Conservation (phyloP, 2,888 invertebrate genomes). For the Deilephila elpenor region DNA sequence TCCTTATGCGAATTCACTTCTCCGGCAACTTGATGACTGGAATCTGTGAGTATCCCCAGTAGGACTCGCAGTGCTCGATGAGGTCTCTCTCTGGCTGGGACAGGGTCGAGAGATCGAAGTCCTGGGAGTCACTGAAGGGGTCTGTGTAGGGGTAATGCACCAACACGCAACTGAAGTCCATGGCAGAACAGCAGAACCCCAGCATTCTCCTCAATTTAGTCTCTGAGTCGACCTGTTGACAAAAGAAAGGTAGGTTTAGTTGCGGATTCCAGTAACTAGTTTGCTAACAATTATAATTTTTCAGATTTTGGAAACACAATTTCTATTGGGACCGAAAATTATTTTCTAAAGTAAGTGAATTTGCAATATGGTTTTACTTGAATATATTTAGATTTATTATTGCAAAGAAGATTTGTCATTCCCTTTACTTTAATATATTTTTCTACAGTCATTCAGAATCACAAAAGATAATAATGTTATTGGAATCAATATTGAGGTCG, state of each 20-base stretch:
- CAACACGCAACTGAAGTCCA: conserved; percentile 84
- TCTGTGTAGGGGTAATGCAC: conserved; percentile 82
- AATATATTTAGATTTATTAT: no score
- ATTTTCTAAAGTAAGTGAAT: no score
- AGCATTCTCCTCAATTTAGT: conserved; percentile 79
- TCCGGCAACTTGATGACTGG: conserved; percentile 88
- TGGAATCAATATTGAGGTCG: neutral
- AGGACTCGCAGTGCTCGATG: conserved; percentile 88
- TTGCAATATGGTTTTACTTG: no score
- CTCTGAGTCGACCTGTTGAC: conserved; percentile 84
- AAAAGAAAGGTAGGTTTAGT: conserved; percentile 47
- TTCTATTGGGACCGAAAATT: no score
- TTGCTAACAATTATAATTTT: no score
- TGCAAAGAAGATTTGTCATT: no score
- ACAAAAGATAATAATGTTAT: no score
- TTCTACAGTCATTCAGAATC: no score
- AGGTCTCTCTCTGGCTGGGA: conserved; percentile 86
- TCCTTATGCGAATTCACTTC: conserved; percentile 73
- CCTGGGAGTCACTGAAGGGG: conserved; percentile 75
- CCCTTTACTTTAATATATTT: no score
- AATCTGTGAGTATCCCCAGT: conserved; percentile 86
- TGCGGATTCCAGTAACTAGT: no score
- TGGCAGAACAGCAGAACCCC: conserved; percentile 69
- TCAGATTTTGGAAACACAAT: neutral
- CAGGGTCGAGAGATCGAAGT: conserved; percentile 75